Evolutionary conservation across 2,113 vertebrate genomes (phyloP).

Genomic region (Semnornis frantzii): DNA sequence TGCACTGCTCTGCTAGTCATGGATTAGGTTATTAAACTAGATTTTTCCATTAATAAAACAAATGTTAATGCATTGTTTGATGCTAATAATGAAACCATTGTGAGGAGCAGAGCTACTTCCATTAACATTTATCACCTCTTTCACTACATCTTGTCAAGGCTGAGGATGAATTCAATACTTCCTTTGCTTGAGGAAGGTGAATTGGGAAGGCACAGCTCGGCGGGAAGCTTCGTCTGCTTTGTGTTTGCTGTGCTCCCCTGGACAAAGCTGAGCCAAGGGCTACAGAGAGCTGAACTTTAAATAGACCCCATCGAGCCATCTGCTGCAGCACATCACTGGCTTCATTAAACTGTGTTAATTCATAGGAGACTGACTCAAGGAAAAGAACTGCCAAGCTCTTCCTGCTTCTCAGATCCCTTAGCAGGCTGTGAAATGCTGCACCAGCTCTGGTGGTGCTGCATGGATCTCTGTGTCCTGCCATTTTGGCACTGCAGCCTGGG

Average conservation of each 20-base stretch:
- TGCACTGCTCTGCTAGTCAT: neutral
- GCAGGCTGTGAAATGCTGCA: neutral
- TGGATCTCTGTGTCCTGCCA: neutral
- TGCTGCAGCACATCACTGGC: neutral
- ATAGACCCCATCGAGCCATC: neutral
- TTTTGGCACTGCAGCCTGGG: neutral
- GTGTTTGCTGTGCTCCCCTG: neutral
- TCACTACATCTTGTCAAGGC: neutral
- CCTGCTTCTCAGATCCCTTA: neutral
- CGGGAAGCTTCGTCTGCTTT: neutral
- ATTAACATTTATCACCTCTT: constrained; percentile 2
- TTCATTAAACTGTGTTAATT: neutral
- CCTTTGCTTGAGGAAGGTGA: neutral
- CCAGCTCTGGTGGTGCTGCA: neutral
- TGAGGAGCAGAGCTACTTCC: neutral
- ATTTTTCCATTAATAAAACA: constrained; percentile 52
- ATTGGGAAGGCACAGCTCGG: neutral
- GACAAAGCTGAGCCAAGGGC: neutral
- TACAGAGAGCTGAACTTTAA: neutral
- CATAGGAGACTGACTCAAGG: neutral
- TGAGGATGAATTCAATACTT: neutral
- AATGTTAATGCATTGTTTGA: constrained; percentile 44
- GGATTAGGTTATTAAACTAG: constrained; percentile 4
- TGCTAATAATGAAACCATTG: constrained; percentile 35
- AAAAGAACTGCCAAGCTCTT: neutral